Percentiles rank a stretch among this genome's conserved stretches.
phyloP scores from a whole-genome alignment of 35 echinoderm and acorn worm species.

The Holothuria glaberrima region DNA sequence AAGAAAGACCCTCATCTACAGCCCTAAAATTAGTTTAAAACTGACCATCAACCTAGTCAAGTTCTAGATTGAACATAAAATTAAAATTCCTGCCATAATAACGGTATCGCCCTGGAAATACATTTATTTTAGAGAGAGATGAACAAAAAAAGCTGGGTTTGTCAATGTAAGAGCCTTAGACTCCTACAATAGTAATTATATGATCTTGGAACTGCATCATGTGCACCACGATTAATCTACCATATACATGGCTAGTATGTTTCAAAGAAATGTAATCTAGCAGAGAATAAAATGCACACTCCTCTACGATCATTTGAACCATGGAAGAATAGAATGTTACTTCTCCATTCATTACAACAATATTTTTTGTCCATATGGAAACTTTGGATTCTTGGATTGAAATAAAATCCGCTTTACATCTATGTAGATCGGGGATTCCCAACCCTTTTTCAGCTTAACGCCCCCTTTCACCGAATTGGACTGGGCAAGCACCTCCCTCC shows the following conservation, averaged over 20 bases:
- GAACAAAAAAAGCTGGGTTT: neutral
- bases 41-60: constrained; percentile 3
- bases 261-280: neutral
- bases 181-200: constrained; percentile 5
- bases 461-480: too few species aligned
- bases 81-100: constrained; percentile 42
- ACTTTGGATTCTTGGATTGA: too few species aligned
- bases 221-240: constrained; percentile 10
- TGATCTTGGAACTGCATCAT: neutral
- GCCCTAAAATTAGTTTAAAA: constrained; percentile 16
- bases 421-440: too few species aligned
- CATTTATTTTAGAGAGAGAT: neutral
- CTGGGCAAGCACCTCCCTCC: too few species aligned
- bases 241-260: neutral
- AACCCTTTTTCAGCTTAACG: too few species aligned
- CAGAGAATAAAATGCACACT: neutral
- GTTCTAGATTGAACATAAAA: constrained; percentile 25
- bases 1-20: constrained; percentile 12
- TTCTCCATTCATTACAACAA: too few species aligned
- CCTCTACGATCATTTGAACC: constrained; percentile 15
- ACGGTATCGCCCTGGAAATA: constrained; percentile 22
- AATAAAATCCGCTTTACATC: too few species aligned
- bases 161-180: constrained; percentile 31
- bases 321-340: neutral
- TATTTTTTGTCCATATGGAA: too few species aligned